phyloP scores from a whole-genome alignment of 2,113 vertebrate species.

The Ptilorrhoa leucosticta region DNA sequence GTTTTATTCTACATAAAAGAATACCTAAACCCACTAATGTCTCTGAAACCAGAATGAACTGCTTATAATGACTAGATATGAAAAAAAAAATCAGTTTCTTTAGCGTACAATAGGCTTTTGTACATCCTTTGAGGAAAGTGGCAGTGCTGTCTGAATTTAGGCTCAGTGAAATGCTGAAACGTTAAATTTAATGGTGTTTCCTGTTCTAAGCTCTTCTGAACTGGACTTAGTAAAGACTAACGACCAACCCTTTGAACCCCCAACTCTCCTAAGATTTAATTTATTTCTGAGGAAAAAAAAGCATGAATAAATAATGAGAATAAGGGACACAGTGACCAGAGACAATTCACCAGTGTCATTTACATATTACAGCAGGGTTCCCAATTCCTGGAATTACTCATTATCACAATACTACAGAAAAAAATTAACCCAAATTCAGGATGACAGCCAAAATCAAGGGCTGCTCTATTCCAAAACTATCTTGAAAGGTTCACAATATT shows the following conservation, averaged over 20 bases:
- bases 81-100: not conserved
- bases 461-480: not conserved
- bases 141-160: not conserved
- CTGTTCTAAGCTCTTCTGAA: conserved; percentile 8
- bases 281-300: not conserved
- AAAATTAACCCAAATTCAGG: not conserved
- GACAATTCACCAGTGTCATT: conserved; percentile 19
- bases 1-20: not conserved
- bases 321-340: not conserved
- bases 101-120: not conserved
- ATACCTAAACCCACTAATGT: not conserved
- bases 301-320: conserved; percentile 50
- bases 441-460: not conserved
- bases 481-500: not conserved
- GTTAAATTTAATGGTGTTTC: not conserved
- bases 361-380: not conserved
- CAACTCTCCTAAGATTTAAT: conserved; percentile 15
- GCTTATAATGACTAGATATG: not conserved
- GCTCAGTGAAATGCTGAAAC: not conserved
- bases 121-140: not conserved
- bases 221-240: conserved; percentile 22
- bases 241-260: conserved; percentile 13
- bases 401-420: not conserved
- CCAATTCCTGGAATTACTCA: conserved; percentile 15
- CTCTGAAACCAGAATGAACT: not conserved